Base-by-base conservation (phyloP, 1,140 invertebrate species). In the Sesamia nonagrioides region DNA sequence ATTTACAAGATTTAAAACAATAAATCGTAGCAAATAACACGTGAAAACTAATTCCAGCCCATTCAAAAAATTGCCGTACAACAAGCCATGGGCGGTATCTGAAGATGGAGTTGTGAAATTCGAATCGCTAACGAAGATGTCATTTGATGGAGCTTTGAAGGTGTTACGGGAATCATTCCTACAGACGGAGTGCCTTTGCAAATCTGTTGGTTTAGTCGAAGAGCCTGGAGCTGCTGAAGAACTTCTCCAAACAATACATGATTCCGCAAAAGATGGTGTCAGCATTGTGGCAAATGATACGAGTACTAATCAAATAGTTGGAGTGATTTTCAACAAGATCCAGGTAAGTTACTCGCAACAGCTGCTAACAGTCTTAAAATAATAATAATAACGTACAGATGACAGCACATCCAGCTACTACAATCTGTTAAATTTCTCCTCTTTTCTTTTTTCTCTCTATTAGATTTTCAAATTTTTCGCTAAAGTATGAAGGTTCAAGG, bases 51-150 rank as follows among this genome's bases (percentile, higher is more conserved):
- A 21, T 54, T 54, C n/a, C 50, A 54, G 50, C 17, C 6, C n/a
- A 54, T 54, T 8, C n/a, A 54, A 18, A 17, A 54, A 54, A 17
- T 54, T 54, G 50, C n/a, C 27, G 27, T 1, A 27, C 27, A 27
- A 54, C 17, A 15, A 50, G 4, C 48, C n/a, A 54, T 17, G 17
- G 50, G n/a, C 50, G 17, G 17, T 54, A n/a, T n/a, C n/a, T 18
- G n/a, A 54, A 54, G 50, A 54, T 54, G 50, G 50, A 54, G 50
- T 17, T 17, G 50, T 54, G 50, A 54, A 54, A n/a, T 17, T n/a
- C 7, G 50, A 54, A 17, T 17, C 50, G 6, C 50, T 54, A 18
- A 54, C 50, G 4, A 54, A 4, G 2, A 6, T 2, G 18, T 17
- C 50, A 17, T 7, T 54, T 0, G 50, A 54, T 17, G 50, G 50